phyloP scores from a whole-genome alignment of 92 coral and sea anemone genomes.

The Umimayanthus chanpuru region DNA sequence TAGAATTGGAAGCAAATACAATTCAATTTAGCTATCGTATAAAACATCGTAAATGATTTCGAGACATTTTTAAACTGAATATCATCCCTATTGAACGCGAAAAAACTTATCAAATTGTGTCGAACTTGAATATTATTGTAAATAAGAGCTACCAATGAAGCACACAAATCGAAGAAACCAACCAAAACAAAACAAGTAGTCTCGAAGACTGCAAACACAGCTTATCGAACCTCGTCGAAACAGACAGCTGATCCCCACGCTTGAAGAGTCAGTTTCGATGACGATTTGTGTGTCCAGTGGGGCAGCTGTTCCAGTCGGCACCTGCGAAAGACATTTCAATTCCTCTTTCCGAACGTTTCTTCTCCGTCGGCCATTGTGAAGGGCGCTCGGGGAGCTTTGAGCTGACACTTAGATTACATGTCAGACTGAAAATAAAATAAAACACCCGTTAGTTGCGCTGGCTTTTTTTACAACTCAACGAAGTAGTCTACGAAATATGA shows the following conservation, averaged over 20 bases:
- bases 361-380: not conserved
- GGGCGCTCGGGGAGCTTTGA: not conserved
- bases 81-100: not conserved
- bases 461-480: too few relatives aligned
- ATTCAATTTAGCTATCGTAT: too few relatives aligned
- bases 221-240: not conserved
- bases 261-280: not conserved
- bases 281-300: not conserved
- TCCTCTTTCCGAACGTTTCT: not conserved
- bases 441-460: not conserved
- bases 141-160: not conserved
- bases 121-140: not conserved
- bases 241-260: not conserved
- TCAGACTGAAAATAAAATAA: slow-evolving; percentile 25
- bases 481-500: not conserved
- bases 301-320: not conserved
- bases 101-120: not conserved
- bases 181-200: not conserved
- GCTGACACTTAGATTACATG: not conserved
- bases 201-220: slow-evolving; percentile 7
- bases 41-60: too few relatives aligned
- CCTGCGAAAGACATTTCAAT: not conserved
- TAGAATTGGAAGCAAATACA: too few relatives aligned
- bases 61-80: not conserved
- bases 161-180: not conserved